These are phyloP conservation scores for Trachelus iudaicus DNA, from an alignment of 2,888 invertebrate genomes.

Conservation along the genomic window DNA sequence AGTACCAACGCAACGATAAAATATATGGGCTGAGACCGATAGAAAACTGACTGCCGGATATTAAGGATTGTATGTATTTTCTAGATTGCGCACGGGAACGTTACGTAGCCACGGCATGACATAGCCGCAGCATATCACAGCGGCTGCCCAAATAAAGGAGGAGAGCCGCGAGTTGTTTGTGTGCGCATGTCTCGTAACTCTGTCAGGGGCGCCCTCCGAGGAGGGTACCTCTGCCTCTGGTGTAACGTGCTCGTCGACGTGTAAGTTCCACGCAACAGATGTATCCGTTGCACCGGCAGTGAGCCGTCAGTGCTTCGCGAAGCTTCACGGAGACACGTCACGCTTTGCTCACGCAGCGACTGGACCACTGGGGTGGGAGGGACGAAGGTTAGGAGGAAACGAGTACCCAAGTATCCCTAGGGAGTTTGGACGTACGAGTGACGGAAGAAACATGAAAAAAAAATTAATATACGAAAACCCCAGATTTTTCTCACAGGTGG, in stretches of 20 bases:
- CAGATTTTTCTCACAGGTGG: background rate
- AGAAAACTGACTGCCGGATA: slow-evolving; percentile 6
- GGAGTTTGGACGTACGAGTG: background rate
- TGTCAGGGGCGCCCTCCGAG: slow-evolving; percentile 14
- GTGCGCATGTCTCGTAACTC: slow-evolving; percentile 23
- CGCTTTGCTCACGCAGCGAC: background rate
- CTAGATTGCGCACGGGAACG: background rate
- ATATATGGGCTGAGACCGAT: slow-evolving; percentile 4
- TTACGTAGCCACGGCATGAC: background rate
- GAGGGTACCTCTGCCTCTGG: slow-evolving; percentile 2
- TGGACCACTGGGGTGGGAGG: background rate
- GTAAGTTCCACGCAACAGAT: slow-evolving; percentile 18
- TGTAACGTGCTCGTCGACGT: slow-evolving; percentile 12
- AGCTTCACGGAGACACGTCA: background rate
- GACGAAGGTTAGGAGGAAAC: too few species aligned
- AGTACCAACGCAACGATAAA: background rate
- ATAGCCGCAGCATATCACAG: slow-evolving; percentile 7
- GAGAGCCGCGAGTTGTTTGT: slow-evolving; percentile 14
- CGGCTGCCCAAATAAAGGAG: slow-evolving; percentile 19
- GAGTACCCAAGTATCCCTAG: background rate
- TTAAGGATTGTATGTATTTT: slow-evolving; percentile 3
- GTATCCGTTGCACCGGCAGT: slow-evolving; percentile 12
- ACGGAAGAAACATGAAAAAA: background rate
- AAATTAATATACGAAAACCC: too few species aligned
- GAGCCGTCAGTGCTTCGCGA: slow-evolving; percentile 17